Evolutionary conservation across 2,797 vertebrate species (phyloP), one percentile per base, ranked within the genome.

Genomic region (Mycteria americana): DNA sequence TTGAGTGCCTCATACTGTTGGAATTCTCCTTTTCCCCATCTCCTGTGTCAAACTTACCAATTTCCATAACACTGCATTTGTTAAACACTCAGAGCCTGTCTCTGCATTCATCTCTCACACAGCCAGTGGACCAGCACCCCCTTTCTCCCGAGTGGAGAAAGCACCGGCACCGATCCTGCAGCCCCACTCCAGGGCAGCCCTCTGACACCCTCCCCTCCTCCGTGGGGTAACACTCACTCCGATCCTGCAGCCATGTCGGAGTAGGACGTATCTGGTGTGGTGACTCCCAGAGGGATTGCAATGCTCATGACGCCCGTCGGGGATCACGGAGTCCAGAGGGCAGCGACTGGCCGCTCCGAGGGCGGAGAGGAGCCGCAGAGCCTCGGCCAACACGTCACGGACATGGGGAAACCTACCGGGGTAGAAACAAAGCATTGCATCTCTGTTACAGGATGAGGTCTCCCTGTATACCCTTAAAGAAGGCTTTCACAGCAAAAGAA

Each of bases 181-280:
- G 67, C 63, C 74, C 65, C 3, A 13, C 43, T n/a, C 35, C 69
- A 60, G 30, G 54, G 70, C 67, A 87, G 62, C 68, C 87, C 85
- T 35, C 64, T 56, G 62, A 64, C 41, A 74, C 89, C 95, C 95
- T 77, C 96, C 94, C 94, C 10, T 82, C 73, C 85, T 82, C 78
- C 35, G 0, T 23, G 92, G 96, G 97, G 86, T 78, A 96, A 90
- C 97, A 99, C 99, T 99, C 98, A 99, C 99, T 99, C 99, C 98
- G 99, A 99, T 99, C 99, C 99, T 98, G 99, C 99, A 98, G 99
- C 99, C 99, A 99, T 99, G 98, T 99, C 99, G 98, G 99, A 99
- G 98, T 99, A 99, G 98, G 99, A 99, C 98, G 99, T 99, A 99
- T 99, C 99, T 99, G 99, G 99, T 99, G 99, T 99, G 98, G 99